phyloP scores from a whole-genome alignment of 2,888 invertebrate genomes.

The Orthosia incerta region DNA sequence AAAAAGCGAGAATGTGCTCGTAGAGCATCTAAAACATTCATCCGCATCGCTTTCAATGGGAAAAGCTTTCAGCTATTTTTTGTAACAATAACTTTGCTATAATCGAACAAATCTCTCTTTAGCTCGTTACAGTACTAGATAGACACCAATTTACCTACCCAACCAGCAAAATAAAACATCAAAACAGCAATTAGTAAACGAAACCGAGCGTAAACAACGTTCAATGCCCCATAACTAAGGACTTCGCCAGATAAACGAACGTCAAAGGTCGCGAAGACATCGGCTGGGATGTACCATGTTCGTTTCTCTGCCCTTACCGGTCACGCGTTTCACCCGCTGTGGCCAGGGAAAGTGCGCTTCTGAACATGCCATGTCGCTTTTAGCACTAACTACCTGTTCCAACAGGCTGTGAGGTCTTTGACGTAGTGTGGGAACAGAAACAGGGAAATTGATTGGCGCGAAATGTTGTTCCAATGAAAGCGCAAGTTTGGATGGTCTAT shows the following conservation, averaged over 20 bases:
- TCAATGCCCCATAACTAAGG: constrained; percentile 40
- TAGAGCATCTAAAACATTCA: too few relatives aligned
- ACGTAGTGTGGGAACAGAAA: constrained; percentile 73
- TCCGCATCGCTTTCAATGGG: too few relatives aligned
- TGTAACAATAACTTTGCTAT: too few relatives aligned
- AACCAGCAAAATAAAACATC: not conserved
- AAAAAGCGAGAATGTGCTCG: too few relatives aligned
- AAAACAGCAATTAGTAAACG: constrained; percentile 14
- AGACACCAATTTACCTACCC: not conserved
- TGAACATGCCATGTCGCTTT: constrained; percentile 71
- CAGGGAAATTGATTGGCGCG: constrained; percentile 67
- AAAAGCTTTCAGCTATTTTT: too few relatives aligned
- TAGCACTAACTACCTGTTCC: constrained; percentile 76
- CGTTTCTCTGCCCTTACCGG: constrained; percentile 83
- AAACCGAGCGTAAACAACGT: constrained; percentile 35
- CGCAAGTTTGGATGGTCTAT: constrained; percentile 32
- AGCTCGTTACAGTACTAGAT: not conserved
- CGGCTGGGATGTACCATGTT: constrained; percentile 71
- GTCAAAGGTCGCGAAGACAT: constrained; percentile 80
- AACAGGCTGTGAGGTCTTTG: constrained; percentile 73
- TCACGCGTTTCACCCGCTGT: constrained; percentile 74
- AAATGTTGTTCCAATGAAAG: constrained; percentile 62
- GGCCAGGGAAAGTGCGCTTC: constrained; percentile 79
- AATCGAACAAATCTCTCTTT: not conserved
- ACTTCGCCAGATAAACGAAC: constrained; percentile 51